These are phyloP conservation scores for Drosophila barbarae DNA, from an alignment of 2,888 invertebrate species.

Conservation along the genomic window DNA sequence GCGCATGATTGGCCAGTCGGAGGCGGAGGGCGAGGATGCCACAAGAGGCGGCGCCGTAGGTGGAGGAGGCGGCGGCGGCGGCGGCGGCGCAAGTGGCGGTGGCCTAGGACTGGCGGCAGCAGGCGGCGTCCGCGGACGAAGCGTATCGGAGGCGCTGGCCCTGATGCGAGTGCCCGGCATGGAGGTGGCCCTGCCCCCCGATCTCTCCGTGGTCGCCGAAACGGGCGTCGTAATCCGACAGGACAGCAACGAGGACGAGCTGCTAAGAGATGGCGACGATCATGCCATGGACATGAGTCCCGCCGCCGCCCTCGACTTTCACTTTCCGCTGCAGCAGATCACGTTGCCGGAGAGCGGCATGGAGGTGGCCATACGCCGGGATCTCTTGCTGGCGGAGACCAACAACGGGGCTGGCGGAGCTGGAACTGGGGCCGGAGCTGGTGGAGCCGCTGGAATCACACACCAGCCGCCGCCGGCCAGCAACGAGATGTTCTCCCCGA, in stretches of 20 bases:
- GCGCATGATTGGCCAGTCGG: conserved; percentile 79
- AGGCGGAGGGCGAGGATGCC: conserved; percentile 41
- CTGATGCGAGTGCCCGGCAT: conserved; percentile 72
- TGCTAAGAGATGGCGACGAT: conserved; percentile 66
- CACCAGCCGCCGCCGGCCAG: conserved; percentile 41
- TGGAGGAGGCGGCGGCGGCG: not conserved
- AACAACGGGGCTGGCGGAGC: conserved; percentile 30
- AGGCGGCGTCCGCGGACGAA: conserved; percentile 52
- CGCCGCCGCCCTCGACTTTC: conserved; percentile 69
- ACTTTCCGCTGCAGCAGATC: conserved; percentile 77
- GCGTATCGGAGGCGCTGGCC: conserved; percentile 66
- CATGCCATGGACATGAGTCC: conserved; percentile 69
- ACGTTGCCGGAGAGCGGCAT: conserved; percentile 78
- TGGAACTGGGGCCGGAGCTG: not conserved
- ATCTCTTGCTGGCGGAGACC: conserved; percentile 69
- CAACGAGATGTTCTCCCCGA: conserved; percentile 79
- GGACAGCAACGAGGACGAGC: conserved; percentile 75
- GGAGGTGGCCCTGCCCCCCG: conserved; percentile 80
- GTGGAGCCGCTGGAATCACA: conserved; percentile 22
- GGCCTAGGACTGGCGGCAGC: conserved; percentile 37
- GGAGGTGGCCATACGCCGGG: conserved; percentile 79
- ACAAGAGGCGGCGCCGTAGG: conserved; percentile 3
- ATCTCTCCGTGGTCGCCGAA: conserved; percentile 79
- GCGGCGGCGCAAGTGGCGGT: no score
- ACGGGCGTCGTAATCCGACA: conserved; percentile 77